Percentiles rank a stretch among this genome's conserved stretches.
Evolutionary conservation across 2,888 invertebrate species (phyloP).

Genomic region (Liodrosophila aerea): DNA sequence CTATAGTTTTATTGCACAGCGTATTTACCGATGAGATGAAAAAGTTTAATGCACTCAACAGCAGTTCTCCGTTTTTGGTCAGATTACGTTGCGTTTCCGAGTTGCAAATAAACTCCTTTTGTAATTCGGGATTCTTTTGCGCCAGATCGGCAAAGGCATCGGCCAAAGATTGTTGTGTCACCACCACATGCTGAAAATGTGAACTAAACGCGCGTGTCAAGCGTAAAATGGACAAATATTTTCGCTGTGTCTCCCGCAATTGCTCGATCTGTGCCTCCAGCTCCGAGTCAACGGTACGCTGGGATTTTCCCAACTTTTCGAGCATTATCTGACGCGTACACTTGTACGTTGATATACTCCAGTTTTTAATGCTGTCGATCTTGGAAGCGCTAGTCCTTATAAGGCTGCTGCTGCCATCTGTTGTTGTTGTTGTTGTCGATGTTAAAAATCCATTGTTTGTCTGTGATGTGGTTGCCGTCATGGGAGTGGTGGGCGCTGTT

Average conservation of each 20-base stretch:
- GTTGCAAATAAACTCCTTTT: conserved; percentile 97
- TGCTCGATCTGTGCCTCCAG: conserved; percentile 96
- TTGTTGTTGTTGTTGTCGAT: no score
- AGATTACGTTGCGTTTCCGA: conserved; percentile 97
- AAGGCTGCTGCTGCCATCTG: conserved; percentile 73
- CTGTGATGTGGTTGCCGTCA: conserved; percentile 82
- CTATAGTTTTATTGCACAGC: conserved; percentile 98
- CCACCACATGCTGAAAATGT: conserved; percentile 94
- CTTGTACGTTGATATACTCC: conserved; percentile 99
- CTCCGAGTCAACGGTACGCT: conserved; percentile 94
- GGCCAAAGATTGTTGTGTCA: conserved; percentile 93
- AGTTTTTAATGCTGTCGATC: conserved; percentile 95
- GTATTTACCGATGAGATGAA: conserved; percentile 98
- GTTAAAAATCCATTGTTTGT: conserved; percentile 59
- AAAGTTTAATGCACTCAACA: conserved; percentile 96
- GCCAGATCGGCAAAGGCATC: conserved; percentile 97
- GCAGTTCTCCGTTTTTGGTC: conserved; percentile 95
- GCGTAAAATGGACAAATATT: conserved; percentile 93
- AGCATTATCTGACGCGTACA: conserved; percentile 98
- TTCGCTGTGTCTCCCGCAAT: conserved; percentile 95
- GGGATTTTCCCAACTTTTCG: conserved; percentile 97
- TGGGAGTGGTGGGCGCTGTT: conserved; percentile 83
- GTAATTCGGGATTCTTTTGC: conserved; percentile 97
- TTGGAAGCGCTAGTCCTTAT: conserved; percentile 85
- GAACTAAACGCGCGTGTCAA: conserved; percentile 92